phyloP scores from a whole-genome alignment of 2,888 invertebrate species.

The Lasius fuliginosus region DNA sequence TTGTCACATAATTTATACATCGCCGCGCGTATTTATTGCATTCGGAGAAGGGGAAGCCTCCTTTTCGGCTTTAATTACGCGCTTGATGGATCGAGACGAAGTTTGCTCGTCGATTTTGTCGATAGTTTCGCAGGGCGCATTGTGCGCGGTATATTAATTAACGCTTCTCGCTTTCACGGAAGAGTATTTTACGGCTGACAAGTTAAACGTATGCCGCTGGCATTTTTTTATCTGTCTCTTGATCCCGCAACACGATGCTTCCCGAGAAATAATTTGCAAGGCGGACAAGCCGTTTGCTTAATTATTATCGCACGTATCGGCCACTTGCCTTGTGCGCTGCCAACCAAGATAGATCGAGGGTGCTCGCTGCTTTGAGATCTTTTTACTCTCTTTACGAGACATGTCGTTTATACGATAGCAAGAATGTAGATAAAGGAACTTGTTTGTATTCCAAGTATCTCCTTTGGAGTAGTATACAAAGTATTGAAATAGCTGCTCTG shows the following conservation, averaged over 20 bases:
- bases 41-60: background rate
- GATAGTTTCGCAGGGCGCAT: constrained; percentile 18
- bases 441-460: constrained; percentile 32
- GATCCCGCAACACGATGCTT: constrained; percentile 75
- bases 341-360: constrained; percentile 52
- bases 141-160: constrained; percentile 39
- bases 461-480: background rate
- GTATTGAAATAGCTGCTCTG: background rate
- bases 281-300: constrained; percentile 71
- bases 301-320: constrained; percentile 69
- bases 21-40: constrained; percentile 18
- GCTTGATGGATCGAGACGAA: constrained; percentile 45
- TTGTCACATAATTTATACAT: constrained; percentile 30
- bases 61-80: background rate
- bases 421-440: constrained; percentile 29
- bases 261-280: constrained; percentile 63
- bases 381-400: constrained; percentile 28
- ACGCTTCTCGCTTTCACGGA: constrained; percentile 29
- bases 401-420: constrained; percentile 24
- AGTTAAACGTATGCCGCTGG: constrained; percentile 55
- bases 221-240: constrained; percentile 67
- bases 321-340: constrained; percentile 53
- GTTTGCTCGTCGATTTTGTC: constrained; percentile 13
- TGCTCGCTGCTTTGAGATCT: constrained; percentile 27
- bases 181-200: constrained; percentile 48